A percentile compares a stretch with the other conserved stretches of the same genome.
Evolutionary conservation across 2,113 vertebrate species (phyloP).

Genomic region (Chauna torquata): DNA sequence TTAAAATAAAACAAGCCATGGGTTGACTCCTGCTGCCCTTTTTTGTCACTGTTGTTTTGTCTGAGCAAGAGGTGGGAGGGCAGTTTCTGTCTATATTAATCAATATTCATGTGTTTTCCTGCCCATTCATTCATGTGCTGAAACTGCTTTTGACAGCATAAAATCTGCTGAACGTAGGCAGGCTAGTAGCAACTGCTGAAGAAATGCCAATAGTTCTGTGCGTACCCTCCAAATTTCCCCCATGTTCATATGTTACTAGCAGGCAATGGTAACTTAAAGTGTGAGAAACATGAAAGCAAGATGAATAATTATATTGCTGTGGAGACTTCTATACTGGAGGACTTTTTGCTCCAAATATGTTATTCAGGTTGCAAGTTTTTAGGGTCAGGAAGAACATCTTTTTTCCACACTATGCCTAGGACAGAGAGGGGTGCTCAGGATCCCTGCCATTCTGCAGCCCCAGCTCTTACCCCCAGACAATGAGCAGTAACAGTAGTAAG

Average conservation of each 20-base stretch:
- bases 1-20: background rate
- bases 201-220: background rate
- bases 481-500: background rate
- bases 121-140: background rate
- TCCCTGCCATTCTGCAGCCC: background rate
- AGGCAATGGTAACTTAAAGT: background rate
- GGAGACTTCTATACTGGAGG: background rate
- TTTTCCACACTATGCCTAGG: background rate
- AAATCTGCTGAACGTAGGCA: conserved; percentile 11
- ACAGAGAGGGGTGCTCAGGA: background rate
- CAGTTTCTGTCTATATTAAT: conserved; percentile 3
- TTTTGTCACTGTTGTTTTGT: background rate
- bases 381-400: background rate
- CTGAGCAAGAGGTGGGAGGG: background rate
- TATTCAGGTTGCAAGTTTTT: background rate
- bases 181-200: background rate
- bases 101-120: conserved; percentile 25
- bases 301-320: background rate
- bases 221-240: background rate
- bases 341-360: background rate
- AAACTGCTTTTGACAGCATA: background rate
- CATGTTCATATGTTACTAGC: background rate
- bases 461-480: background rate
- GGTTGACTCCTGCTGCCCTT: background rate
- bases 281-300: background rate